Evolutionary conservation across 2,888 invertebrate species (phyloP).

Genomic region (Tethea ocularis): DNA sequence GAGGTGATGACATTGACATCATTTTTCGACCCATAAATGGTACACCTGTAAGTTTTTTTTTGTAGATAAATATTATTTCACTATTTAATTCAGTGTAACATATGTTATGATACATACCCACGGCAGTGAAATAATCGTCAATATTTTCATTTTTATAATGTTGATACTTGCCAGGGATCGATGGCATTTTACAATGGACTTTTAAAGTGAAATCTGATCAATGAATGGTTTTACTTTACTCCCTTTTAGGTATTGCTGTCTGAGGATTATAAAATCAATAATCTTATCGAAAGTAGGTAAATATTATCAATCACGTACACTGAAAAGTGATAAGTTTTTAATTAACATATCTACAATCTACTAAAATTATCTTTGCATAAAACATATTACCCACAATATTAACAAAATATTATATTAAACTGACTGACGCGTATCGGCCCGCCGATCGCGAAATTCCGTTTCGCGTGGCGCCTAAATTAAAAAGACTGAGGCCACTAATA

Average conservation of each 20-base stretch:
- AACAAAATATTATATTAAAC: too few relatives aligned
- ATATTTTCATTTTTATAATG: constrained; percentile 86
- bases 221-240: too few relatives aligned
- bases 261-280: neutral
- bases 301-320: constrained; percentile 40
- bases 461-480: too few relatives aligned
- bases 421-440: too few relatives aligned
- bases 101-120: constrained; percentile 73
- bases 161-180: constrained; percentile 85
- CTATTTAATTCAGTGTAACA: neutral
- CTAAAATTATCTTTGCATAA: too few relatives aligned
- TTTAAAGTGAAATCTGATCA: too few relatives aligned
- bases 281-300: constrained; percentile 31
- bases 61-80: neutral
- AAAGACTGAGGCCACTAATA: too few relatives aligned
- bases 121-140: constrained; percentile 85
- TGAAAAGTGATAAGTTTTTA: constrained; percentile 17
- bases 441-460: too few relatives aligned
- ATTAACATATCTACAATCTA: too few relatives aligned
- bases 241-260: neutral
- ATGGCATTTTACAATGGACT: constrained; percentile 69
- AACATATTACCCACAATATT: too few relatives aligned
- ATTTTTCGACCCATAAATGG: constrained; percentile 86
- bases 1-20: constrained; percentile 85
- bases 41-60: constrained; percentile 74